Evolutionary conservation across 92 coral and sea anemone species (phyloP).

Genomic region (Heliopora coerulea): DNA sequence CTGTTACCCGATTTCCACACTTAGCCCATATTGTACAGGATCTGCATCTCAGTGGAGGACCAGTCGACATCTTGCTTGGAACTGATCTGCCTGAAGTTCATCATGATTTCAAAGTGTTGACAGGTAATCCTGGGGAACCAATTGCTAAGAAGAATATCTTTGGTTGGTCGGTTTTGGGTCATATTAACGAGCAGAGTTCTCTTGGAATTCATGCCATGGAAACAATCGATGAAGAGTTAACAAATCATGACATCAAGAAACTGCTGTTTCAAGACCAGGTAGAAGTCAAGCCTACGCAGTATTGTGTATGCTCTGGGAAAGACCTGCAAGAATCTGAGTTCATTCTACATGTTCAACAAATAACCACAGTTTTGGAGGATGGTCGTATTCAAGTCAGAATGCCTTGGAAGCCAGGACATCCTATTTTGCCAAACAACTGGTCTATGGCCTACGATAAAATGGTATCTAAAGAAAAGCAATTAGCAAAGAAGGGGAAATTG

Average conservation of each 20-base stretch:
- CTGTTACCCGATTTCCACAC: constrained; percentile 11
- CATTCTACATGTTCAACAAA: constrained; percentile 46
- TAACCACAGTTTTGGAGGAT: constrained; percentile 44
- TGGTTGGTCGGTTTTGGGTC: constrained; percentile 59
- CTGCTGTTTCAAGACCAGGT: constrained; percentile 55
- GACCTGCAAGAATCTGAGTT: constrained; percentile 53
- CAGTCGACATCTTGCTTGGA: constrained; percentile 1
- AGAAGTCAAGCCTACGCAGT: constrained; percentile 56
- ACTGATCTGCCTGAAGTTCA: constrained; percentile 22
- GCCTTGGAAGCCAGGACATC: constrained; percentile 63
- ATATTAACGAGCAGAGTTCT: constrained; percentile 31
- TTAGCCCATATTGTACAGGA: neutral
- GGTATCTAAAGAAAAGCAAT: constrained; percentile 39
- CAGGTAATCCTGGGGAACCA: constrained; percentile 28
- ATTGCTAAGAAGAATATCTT: constrained; percentile 40
- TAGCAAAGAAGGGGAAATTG: constrained; percentile 15
- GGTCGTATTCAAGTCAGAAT: constrained; percentile 62
- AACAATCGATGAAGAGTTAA: constrained; percentile 2
- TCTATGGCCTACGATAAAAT: constrained; percentile 47
- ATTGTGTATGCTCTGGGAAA: constrained; percentile 58
- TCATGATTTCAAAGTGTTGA: constrained; percentile 5
- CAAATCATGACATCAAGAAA: constrained; percentile 46
- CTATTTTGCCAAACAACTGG: constrained; percentile 59
- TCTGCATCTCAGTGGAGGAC: neutral
- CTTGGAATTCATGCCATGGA: constrained; percentile 29